phyloP scores from a whole-genome alignment of 1,140 invertebrate genomes.

The Subanguina moxae region DNA sequence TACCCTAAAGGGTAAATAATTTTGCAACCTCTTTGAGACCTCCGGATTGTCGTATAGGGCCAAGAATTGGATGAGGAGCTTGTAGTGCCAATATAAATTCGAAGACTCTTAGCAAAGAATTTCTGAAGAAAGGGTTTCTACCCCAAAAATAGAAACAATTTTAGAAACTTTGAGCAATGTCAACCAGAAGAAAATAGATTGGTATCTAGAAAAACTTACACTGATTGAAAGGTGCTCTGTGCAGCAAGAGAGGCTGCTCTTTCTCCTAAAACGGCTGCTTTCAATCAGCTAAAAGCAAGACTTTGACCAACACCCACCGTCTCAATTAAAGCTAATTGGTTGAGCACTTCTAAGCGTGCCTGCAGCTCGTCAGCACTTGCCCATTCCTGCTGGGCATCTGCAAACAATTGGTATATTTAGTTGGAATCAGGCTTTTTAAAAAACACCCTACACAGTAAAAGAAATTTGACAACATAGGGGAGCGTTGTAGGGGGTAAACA shows the following conservation, averaged over 20 bases:
- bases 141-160: too few species aligned
- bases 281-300: too few species aligned
- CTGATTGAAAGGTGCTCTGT: conserved; percentile 55
- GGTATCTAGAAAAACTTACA: conserved; percentile 33
- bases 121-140: too few species aligned
- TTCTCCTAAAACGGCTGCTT: background rate
- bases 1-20: too few species aligned
- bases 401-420: conserved; percentile 18
- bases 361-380: conserved; percentile 82
- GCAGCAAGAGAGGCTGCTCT: conserved; percentile 23
- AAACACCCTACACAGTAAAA: too few species aligned
- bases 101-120: too few species aligned
- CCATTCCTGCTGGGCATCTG: conserved; percentile 74
- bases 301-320: conserved; percentile 63
- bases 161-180: conserved; percentile 11
- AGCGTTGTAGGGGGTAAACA: too few species aligned
- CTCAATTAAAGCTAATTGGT: conserved; percentile 73
- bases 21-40: too few species aligned
- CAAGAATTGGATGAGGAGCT: too few species aligned
- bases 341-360: conserved; percentile 82
- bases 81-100: too few species aligned
- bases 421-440: background rate
- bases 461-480: too few species aligned
- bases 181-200: conserved; percentile 11
- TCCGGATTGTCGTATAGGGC: too few species aligned